A percentile compares a stretch with the other conserved stretches of the same genome.
Conservation (phyloP, 1,140 invertebrate species). For the Caenorhabditis latens region DNA sequence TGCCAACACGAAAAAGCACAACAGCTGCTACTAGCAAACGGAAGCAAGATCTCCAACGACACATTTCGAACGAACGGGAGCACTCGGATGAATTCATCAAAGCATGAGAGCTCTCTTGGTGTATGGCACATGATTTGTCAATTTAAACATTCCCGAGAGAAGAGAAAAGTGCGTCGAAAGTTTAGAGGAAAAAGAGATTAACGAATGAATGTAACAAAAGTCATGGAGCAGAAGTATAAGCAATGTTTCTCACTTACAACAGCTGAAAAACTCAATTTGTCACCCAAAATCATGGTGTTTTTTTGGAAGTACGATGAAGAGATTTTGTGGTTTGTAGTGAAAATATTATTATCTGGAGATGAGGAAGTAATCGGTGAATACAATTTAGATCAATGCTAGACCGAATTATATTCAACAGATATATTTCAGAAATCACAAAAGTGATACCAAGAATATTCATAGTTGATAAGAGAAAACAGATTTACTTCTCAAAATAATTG, state of each 20-base stretch:
- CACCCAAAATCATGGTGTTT: background rate
- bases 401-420: no score
- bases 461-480: no score
- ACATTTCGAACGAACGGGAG: constrained; percentile 39
- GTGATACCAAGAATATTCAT: no score
- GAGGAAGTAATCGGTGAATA: background rate
- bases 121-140: constrained; percentile 17
- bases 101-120: constrained; percentile 1
- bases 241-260: background rate
- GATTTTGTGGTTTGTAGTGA: background rate
- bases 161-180: background rate
- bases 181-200: constrained; percentile 28
- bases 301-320: background rate
- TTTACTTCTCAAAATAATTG: no score
- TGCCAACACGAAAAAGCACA: constrained; percentile 39
- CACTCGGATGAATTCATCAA: constrained; percentile 16
- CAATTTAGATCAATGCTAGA: no score
- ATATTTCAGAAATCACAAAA: no score
- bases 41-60: background rate
- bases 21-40: constrained; percentile 23
- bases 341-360: background rate
- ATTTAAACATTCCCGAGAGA: constrained; percentile 16
- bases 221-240: background rate
- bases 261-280: background rate
- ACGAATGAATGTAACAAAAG: background rate